A percentile compares a stretch with the other conserved stretches of the same genome.
Conservation (phyloP, 2,888 invertebrate genomes). For the Plemyria rubiginata region DNA sequence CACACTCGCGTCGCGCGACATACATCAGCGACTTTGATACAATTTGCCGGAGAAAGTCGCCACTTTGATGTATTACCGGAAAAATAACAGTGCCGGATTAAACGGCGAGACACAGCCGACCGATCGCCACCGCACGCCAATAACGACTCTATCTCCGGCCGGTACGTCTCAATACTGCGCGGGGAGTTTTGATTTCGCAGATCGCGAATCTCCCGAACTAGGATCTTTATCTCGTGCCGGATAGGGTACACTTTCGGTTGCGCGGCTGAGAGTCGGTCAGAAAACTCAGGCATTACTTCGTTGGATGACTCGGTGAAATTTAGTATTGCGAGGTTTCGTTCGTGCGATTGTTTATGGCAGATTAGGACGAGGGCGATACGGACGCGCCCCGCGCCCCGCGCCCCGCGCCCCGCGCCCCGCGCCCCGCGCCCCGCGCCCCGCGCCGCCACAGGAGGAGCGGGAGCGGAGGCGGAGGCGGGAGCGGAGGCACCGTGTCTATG, state of each 20-base stretch:
- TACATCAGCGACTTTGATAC: constrained; percentile 75
- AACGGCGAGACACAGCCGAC: constrained; percentile 57
- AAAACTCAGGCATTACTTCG: constrained; percentile 67
- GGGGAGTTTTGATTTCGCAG: constrained; percentile 33
- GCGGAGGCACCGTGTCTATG: constrained; percentile 61
- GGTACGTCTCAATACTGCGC: constrained; percentile 38
- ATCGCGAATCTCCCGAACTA: constrained; percentile 21
- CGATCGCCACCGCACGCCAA: constrained; percentile 29
- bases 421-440: no score
- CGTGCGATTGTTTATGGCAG: constrained; percentile 71
- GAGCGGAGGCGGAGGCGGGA: constrained; percentile 13
- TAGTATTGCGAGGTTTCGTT: constrained; percentile 68
- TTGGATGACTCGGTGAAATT: constrained; percentile 69
- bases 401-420: no score
- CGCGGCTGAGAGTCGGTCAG: constrained; percentile 46
- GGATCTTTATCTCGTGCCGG: constrained; percentile 22
- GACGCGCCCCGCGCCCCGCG: no score
- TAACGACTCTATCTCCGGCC: constrained; percentile 32
- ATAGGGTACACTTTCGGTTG: constrained; percentile 29
- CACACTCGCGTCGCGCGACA: constrained; percentile 44
- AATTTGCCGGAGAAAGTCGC: constrained; percentile 73
- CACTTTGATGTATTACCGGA: constrained; percentile 76
- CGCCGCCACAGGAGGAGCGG: no score
- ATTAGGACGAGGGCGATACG: constrained; percentile 67
- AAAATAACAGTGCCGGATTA: constrained; percentile 74